A percentile compares a stretch with the other conserved stretches of the same genome.
Evolutionary conservation across 2,797 vertebrate species (phyloP).

Genomic region (Artibeus jamaicensis): DNA sequence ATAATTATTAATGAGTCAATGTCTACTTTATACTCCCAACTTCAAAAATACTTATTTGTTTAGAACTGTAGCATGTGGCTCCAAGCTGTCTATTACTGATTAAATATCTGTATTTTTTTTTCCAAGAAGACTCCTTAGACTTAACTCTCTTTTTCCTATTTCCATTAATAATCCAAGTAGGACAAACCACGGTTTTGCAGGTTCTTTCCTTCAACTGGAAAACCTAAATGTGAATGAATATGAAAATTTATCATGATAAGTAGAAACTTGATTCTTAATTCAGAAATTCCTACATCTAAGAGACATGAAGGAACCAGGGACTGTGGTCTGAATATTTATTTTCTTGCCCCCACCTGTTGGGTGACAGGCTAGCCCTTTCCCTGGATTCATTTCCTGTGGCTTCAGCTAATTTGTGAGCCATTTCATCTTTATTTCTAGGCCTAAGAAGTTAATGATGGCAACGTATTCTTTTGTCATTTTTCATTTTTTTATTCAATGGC

Average conservation of each 20-base stretch:
- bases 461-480: conserved; percentile 21
- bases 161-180: neutral
- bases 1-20: conserved; percentile 21
- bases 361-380: neutral
- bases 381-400: conserved; percentile 14
- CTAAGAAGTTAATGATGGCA: neutral
- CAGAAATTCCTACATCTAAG: neutral
- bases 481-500: conserved; percentile 39
- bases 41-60: conserved; percentile 25
- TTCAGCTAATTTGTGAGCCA: conserved; percentile 25
- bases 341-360: neutral
- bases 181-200: neutral
- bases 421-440: conserved; percentile 47
- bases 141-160: neutral
- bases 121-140: neutral
- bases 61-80: neutral
- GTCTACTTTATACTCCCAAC: neutral
- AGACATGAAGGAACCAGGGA: neutral
- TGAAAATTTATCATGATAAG: neutral
- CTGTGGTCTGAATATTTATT: conserved; percentile 4
- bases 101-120: conserved; percentile 9
- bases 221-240: neutral
- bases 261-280: conserved; percentile 5
- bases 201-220: conserved; percentile 28
- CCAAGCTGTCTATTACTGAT: neutral